Evolutionary conservation across 2,888 invertebrate genomes (phyloP).

Genomic region (Xestia ashworthii): DNA sequence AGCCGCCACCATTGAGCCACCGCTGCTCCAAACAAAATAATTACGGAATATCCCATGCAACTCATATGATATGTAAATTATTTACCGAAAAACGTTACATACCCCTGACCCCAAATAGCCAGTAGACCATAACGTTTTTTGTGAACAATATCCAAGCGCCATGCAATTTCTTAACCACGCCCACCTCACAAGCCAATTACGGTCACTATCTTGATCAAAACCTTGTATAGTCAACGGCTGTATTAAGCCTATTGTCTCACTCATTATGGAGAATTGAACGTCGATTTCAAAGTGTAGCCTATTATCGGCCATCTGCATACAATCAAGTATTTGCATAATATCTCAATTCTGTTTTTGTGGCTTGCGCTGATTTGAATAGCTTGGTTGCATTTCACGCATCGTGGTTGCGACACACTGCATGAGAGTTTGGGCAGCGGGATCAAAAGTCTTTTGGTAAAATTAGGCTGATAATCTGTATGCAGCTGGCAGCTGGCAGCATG

Average conservation of each 20-base stretch:
- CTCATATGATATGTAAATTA: slow-evolving; percentile 37
- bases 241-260: slow-evolving; percentile 88
- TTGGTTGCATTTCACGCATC: slow-evolving; percentile 70
- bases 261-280: slow-evolving; percentile 89
- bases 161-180: slow-evolving; percentile 59
- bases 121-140: slow-evolving; percentile 56
- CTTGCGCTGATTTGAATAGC: slow-evolving; percentile 76
- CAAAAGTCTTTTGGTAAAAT: background rate
- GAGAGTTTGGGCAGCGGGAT: slow-evolving; percentile 32
- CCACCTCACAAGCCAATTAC: slow-evolving; percentile 62
- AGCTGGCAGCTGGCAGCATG: too few species aligned
- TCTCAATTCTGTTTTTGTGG: slow-evolving; percentile 87
- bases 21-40: slow-evolving; percentile 13
- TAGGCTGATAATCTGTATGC: background rate
- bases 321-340: slow-evolving; percentile 90
- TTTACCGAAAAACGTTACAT: slow-evolving; percentile 45
- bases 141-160: slow-evolving; percentile 45
- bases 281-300: slow-evolving; percentile 82
- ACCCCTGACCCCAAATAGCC: slow-evolving; percentile 34
- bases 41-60: slow-evolving; percentile 21
- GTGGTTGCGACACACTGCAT: slow-evolving; percentile 56
- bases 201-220: slow-evolving; percentile 79
- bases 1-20: too few species aligned
- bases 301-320: slow-evolving; percentile 89
- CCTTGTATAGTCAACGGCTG: slow-evolving; percentile 84